Base-by-base conservation (phyloP, 2,888 invertebrate genomes). In the Elegia similella region DNA sequence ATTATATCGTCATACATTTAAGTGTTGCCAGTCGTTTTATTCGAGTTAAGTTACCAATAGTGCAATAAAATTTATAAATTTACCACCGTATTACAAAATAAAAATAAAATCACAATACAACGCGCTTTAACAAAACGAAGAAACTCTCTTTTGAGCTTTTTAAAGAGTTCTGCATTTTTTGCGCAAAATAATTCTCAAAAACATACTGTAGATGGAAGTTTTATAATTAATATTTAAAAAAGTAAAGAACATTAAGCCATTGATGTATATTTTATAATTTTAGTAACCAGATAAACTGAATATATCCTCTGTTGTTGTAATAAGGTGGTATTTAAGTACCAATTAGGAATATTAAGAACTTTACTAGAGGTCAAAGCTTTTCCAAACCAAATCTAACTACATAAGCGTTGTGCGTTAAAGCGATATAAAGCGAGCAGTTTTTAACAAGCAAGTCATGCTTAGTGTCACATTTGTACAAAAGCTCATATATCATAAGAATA, bases 321-420 rank as follows among this genome's bases (percentile, higher is more conserved):
- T 46, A 46, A 23, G 46, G 23, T 46, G 46, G 7, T 46, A 2
- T 23, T 7, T 23, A 29, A 29, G 46, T 46, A 46, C 46, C 12
- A 17, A 46, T 13, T 7, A 34, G 12, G 16, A 50, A 34, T 34
- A 50, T 50, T 16, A 8, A 30, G n/a, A 16, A 12, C 16, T 50
- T 16, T 2, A n/a, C n/a, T 3, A 38, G 16, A 42, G 2, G 8
- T 42, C 6, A 6, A 53, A 43, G 29, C 53, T 53, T 13, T 12
- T 53, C 42, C 50, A 50, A 50, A 50, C 50, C 50, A 50, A 50
- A 50, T 50, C 50, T 50, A 50, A 47, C 44, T 56, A 34, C 50
- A 17, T 17, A 48, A 55, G 48, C 48, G 29, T 55, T 55, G 46
- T n/a, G 44, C 17, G 15, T 57, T 59, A 55, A 57, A 58, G 58